Evolutionary conservation across 2,113 vertebrate species (phyloP).

Genomic region (Callaeas wilsoni): DNA sequence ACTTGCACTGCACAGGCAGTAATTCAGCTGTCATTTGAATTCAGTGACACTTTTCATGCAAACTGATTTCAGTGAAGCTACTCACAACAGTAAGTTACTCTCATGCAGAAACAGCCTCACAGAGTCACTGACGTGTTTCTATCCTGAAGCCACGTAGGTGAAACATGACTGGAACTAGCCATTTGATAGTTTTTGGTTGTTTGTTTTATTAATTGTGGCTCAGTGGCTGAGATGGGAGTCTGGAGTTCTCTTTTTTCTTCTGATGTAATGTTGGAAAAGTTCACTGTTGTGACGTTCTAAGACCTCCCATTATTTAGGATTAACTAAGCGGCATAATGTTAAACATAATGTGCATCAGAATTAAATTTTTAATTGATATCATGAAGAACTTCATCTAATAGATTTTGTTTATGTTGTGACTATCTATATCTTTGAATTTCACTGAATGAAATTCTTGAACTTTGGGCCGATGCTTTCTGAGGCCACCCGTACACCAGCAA

Average conservation of each 20-base stretch:
- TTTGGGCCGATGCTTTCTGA: neutral
- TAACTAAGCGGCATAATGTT: neutral
- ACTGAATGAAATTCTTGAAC: neutral
- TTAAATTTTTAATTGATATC: neutral
- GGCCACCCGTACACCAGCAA: neutral
- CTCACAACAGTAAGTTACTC: neutral
- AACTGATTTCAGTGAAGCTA: neutral
- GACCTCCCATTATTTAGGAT: neutral
- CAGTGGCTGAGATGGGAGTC: neutral
- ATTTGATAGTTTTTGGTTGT: neutral
- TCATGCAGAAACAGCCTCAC: neutral
- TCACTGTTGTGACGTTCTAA: neutral
- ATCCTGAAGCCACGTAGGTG: neutral
- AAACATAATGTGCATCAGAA: neutral
- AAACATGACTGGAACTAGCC: neutral
- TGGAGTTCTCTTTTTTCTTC: neutral
- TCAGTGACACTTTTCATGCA: neutral
- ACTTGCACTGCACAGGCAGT: neutral
- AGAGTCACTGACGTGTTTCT: neutral
- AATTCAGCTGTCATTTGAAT: slow-evolving; percentile 4
- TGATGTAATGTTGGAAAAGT: neutral
- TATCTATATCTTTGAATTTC: neutral
- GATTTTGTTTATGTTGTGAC: neutral
- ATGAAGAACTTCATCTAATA: neutral
- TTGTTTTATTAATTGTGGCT: neutral